Evolutionary conservation across 2,888 invertebrate species (phyloP), one percentile per base, ranked within the genome.

Genomic region (Quadroppia sp.): DNA sequence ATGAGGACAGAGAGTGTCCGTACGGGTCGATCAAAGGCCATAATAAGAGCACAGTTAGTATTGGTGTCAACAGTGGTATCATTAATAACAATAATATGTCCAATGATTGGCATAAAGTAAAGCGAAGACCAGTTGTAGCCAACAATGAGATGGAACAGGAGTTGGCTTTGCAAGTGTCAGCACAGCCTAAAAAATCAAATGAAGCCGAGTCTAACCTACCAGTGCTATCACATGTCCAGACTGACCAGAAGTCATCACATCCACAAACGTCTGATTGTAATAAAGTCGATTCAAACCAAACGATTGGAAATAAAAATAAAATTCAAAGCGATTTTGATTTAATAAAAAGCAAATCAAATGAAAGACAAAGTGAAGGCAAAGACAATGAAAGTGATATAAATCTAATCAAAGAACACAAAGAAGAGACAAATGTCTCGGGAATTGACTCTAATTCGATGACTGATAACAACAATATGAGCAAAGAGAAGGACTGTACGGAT

Each of bases 101-200:
- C 15, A 50, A 50, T 17, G 74, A 71, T 42, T 75, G 75, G 75
- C 64, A 75, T 25, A 75, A 74, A 53, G 53, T 42, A 25, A 75
- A 74, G 25, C 23, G 75, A 15, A 23, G 75, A 30, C 75, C 75
- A 9, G 74, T 75, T 23, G 71, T 71, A 17, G 45, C 61, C 40
- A 53, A 42, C n/a, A 74, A 71, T 48, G 74, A 75, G 25, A 74
- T 74, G 20, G 75, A 75, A 53, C 28, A 74, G 28, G 75, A 75
- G 64, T 45, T 74, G 23, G 73, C 48, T n/a, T 13, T 50, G 17
- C 42, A 36, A 32, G 30, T 50, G 42, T 45, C 71, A 9, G 20
- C 20, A 6, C 28, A 9, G 9, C 45, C 1, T 45, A n/a, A 23
- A n/a, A 45, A 71, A 7, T n/a, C 28, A 28, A 45, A 30, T 70